Percentiles rank a stretch among this genome's conserved stretches.
These are phyloP conservation scores for Phrynocephalus versicolor DNA, from an alignment of 2,113 vertebrate genomes.

Conservation along the genomic window DNA sequence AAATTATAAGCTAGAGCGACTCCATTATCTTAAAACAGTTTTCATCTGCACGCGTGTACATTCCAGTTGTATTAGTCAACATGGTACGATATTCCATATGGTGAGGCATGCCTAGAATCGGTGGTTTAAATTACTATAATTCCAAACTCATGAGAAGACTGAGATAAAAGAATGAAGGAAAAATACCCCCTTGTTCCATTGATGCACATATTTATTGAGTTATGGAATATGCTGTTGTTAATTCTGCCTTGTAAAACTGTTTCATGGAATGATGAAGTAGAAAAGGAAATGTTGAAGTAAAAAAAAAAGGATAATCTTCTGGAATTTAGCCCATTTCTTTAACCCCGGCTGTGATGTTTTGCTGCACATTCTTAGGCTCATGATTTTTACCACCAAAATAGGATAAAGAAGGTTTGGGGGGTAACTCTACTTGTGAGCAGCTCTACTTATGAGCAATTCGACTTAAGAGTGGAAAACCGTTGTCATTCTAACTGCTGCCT, in stretches of 20 bases:
- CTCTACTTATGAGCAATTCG: too few relatives aligned
- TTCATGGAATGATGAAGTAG: background rate
- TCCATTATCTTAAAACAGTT: background rate
- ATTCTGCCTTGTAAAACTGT: background rate
- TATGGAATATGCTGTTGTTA: background rate
- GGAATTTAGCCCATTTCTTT: slow-evolving; percentile 30
- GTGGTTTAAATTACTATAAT: background rate
- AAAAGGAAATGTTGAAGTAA: background rate
- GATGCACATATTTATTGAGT: accelerated
- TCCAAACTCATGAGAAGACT: background rate
- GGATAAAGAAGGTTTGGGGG: background rate
- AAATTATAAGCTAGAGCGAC: background rate
- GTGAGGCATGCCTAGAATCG: background rate
- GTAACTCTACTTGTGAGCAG: too few relatives aligned
- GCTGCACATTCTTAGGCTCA: background rate
- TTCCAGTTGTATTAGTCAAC: background rate
- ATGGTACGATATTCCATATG: background rate
- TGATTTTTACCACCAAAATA: background rate
- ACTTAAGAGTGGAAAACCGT: too few relatives aligned
- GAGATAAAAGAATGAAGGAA: background rate
- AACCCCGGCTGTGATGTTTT: background rate
- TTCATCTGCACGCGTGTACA: background rate
- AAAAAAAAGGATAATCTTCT: slow-evolving; percentile 45
- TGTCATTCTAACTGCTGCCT: too few relatives aligned
- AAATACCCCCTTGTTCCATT: slow-evolving; percentile 18